Evolutionary conservation across 2,888 invertebrate species (phyloP), one percentile per base, ranked within the genome.

Genomic region (Meteorus colon): DNA sequence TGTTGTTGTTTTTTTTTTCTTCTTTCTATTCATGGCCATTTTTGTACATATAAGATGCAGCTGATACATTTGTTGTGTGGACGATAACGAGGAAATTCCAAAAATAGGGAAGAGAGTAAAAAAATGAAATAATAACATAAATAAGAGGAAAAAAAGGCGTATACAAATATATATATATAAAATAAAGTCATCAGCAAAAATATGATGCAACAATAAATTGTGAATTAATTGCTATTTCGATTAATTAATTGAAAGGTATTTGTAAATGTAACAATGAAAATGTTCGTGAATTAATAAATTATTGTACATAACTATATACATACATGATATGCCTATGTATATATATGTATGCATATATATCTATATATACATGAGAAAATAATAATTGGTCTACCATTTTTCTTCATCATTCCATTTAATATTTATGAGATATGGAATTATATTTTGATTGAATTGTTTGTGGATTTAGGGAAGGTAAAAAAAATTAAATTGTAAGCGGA

Each of bases 231-330:
- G n/a, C n/a, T 55, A 19, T 24, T 55, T 48, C 8, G 55, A 55
- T 55, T 19, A 8, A 55, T 55, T 55, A 55, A 55, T 48, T 55
- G 55, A 55, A 55, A 84, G 84, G 83, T 84, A 86, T 85, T 85
- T 87, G 87, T 87, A 87, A 87, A 85, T 86, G 86, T 88, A 88
- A 85, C 55, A 66, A 55, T 19, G 59, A 84, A 82, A 81, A 83
- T 82, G 82, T 82, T 82, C 82, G 81, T 84, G 82, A 80, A 81
- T 80, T 86, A 88, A 88, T 89, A 89, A 89, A 88, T 89, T 88
- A 89, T 88, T 89, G 88, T 88, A 89, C 81, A 88, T 87, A 88
- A 78, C 79, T 78, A 72, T 68, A 75, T 51, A 77, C 41, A 41
- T 41, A 41, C 12, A 41, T 12, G 12, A 41, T 41, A 41, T 41